phyloP scores from a whole-genome alignment of 2,888 invertebrate genomes.

The Labia minor region DNA sequence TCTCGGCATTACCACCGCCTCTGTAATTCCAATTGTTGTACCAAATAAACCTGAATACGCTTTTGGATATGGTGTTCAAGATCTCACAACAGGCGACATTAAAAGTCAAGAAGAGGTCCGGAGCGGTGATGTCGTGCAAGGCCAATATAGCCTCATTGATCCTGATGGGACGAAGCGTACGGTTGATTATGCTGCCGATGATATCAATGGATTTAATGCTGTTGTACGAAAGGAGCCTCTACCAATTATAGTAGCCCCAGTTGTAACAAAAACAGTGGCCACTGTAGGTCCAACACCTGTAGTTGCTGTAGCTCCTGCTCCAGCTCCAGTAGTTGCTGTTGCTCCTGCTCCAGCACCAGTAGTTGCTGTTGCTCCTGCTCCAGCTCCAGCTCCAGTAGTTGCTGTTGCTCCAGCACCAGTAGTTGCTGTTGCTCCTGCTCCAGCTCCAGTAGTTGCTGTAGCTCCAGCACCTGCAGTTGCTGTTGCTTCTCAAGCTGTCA shows the following conservation, averaged over 20 bases:
- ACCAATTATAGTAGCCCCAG: neutral
- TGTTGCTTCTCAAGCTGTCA: neutral
- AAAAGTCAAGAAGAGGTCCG: neutral
- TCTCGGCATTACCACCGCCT: neutral
- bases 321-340: neutral
- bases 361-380: neutral
- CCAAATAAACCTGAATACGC: neutral
- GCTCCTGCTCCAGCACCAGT: neutral
- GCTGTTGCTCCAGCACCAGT: neutral
- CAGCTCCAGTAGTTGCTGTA: neutral
- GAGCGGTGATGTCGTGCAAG: neutral
- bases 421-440: neutral
- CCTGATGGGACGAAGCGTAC: neutral
- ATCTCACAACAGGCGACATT: neutral
- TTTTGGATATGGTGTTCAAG: neutral
- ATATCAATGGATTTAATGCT: slow-evolving; percentile 24
- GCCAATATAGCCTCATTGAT: neutral
- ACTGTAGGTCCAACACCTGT: neutral
- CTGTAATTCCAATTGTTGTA: neutral
- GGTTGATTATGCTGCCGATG: neutral
- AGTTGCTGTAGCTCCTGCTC: neutral
- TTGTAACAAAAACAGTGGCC: neutral
- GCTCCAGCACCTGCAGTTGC: neutral
- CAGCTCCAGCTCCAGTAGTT: neutral
- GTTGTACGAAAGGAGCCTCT: slow-evolving; percentile 22